Conservation (phyloP, 2,888 invertebrate species). For the Allygus modestus region DNA sequence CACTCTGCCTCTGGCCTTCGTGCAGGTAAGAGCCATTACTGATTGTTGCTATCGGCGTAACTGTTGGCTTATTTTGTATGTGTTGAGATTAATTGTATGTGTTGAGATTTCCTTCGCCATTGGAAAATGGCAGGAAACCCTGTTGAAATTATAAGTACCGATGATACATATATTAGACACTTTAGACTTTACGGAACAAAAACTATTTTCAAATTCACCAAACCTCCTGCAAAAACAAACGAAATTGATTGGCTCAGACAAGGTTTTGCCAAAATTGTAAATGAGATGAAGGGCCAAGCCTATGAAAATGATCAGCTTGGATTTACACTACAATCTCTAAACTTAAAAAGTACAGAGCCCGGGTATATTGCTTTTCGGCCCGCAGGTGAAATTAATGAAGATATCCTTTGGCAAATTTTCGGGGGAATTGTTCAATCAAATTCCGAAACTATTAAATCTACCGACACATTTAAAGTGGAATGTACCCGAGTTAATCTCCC, state of each 20-base stretch:
- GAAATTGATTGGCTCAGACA: conserved; percentile 28
- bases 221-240: not conserved
- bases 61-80: too few species aligned
- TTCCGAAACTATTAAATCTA: not conserved
- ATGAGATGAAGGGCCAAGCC: conserved; percentile 11
- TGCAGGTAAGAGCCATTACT: too few species aligned
- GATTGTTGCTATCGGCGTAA: too few species aligned
- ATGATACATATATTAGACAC: conserved; percentile 18
- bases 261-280: not conserved
- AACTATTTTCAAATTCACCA: conserved; percentile 26
- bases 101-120: too few species aligned
- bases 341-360: conserved; percentile 11
- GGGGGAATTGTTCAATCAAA: conserved; percentile 48
- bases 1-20: too few species aligned
- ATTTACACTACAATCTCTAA: conserved; percentile 12
- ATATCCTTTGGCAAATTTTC: conserved; percentile 53
- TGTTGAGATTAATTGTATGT: too few species aligned
- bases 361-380: conserved; percentile 50
- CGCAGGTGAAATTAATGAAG: not conserved
- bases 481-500: conserved; percentile 63
- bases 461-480: conserved; percentile 3
- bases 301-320: not conserved
- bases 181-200: conserved; percentile 20
- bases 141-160: not conserved
- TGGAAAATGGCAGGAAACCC: too few species aligned